phyloP scores from a whole-genome alignment of 2,113 vertebrate species.

The Manacus vitellinus region DNA sequence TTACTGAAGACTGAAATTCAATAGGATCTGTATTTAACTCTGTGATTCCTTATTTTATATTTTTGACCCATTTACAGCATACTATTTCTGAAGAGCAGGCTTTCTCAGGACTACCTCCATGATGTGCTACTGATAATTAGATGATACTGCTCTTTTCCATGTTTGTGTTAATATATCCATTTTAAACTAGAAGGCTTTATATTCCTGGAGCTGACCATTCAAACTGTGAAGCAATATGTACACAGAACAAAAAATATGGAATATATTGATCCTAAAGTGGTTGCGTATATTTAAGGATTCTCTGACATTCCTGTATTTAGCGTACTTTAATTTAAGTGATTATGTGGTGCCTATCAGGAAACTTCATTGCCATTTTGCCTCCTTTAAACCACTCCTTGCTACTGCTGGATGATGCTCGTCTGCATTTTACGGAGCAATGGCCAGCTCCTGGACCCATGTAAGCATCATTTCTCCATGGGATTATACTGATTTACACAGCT shows the following conservation, averaged over 20 bases:
- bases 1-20: not conserved
- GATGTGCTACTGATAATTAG: not conserved
- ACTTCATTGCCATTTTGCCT: not conserved
- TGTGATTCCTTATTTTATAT: not conserved
- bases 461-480: not conserved
- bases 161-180: not conserved
- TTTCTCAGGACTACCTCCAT: not conserved
- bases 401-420: not conserved
- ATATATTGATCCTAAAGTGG: not conserved
- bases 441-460: not conserved
- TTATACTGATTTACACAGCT: not conserved
- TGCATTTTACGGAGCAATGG: not conserved
- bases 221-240: not conserved
- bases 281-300: fast-evolving
- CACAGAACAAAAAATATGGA: not conserved
- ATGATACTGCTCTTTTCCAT: not conserved
- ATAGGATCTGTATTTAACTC: not conserved
- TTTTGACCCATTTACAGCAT: not conserved
- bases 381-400: not conserved
- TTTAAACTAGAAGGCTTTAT: not conserved
- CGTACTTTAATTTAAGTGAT: not conserved
- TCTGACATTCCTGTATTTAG: not conserved
- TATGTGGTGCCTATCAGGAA: not conserved
- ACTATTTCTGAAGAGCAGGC: not conserved
- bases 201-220: not conserved